Conservation (phyloP, 2,888 invertebrate genomes). For the Pristionchus entomophagus region DNA sequence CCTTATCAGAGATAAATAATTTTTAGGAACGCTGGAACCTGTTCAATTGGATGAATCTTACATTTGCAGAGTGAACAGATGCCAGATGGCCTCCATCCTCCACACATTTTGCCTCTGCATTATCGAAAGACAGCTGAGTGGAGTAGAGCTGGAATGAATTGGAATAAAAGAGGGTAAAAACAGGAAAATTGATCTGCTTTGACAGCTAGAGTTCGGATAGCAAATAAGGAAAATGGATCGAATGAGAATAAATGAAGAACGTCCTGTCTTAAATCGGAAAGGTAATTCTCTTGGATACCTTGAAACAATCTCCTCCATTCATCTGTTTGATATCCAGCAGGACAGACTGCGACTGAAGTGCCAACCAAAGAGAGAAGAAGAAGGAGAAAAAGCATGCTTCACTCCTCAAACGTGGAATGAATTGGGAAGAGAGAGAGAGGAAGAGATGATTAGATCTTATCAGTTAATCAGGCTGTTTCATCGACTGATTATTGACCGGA, state of each 20-base stretch:
- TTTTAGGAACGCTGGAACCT: too few relatives aligned
- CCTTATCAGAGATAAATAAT: too few relatives aligned
- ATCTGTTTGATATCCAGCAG: conserved; percentile 13
- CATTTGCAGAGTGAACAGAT: not conserved
- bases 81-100: conserved; percentile 12
- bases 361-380: not conserved
- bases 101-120: conserved; percentile 4
- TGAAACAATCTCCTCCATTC: conserved; percentile 1
- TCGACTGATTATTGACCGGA: not conserved
- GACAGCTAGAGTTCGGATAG: too few relatives aligned
- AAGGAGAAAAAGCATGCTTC: not conserved
- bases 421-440: not conserved
- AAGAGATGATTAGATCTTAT: not conserved
- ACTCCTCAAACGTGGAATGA: not conserved
- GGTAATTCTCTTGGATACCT: too few relatives aligned
- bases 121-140: not conserved
- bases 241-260: too few relatives aligned
- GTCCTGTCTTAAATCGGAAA: too few relatives aligned
- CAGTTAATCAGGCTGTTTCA: not conserved
- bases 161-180: too few relatives aligned
- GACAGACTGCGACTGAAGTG: not conserved
- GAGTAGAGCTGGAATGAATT: not conserved
- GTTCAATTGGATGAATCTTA: not conserved
- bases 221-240: too few relatives aligned
- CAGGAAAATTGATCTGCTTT: too few relatives aligned